Base-by-base conservation (phyloP, 2,797 vertebrate species). In the Mus minutoides region DNA sequence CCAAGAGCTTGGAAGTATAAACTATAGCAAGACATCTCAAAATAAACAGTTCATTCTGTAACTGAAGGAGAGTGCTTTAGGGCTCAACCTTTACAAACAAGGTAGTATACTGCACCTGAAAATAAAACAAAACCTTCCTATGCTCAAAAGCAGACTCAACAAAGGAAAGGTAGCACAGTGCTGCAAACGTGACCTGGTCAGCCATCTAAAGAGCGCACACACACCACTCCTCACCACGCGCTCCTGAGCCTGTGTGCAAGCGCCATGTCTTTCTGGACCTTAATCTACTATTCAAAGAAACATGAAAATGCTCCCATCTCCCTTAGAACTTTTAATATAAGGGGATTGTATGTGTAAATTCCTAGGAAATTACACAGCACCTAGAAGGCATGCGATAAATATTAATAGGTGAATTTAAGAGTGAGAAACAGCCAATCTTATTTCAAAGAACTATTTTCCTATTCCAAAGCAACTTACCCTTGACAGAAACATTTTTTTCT, bases 401-500 rank as follows among this genome's bases (percentile, higher is more conserved):
- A 29, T 77, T 95, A 92, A 76, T 52, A 92, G 26, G 58, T 90
- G n/a, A 91, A 96, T 0, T 77, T n/a, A 87, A 34, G 49, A 94
- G 62, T 56, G 14, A 93, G 90, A 95, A 95, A 85, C 34, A 9
- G 93, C 21, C 43, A 75, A 69, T 79, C 16, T 40, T 83, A 83
- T 54, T 80, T 49, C 16, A 91, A 88, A 67, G 62, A 79, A 75
- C 37, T 64, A 90, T 71, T 93, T 96, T 82, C 54, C 76, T 93
- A 92, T 78, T 71, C 49, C 90, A 29, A 95, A 73, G 88, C 84
- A 91, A 96, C 31, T 29, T 91, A 37, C 3, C 80, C 79, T 86
- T 96, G 89, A 96, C 5, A 90, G 58, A 79, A 22, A 96, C 31
- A 60, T 60, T 17, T 40, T 94, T 2, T 78, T 78, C 91, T 83